These are phyloP conservation scores for Poeciliopsis occidentalis DNA, from an alignment of 2,113 vertebrate species.

Conservation along the genomic window DNA sequence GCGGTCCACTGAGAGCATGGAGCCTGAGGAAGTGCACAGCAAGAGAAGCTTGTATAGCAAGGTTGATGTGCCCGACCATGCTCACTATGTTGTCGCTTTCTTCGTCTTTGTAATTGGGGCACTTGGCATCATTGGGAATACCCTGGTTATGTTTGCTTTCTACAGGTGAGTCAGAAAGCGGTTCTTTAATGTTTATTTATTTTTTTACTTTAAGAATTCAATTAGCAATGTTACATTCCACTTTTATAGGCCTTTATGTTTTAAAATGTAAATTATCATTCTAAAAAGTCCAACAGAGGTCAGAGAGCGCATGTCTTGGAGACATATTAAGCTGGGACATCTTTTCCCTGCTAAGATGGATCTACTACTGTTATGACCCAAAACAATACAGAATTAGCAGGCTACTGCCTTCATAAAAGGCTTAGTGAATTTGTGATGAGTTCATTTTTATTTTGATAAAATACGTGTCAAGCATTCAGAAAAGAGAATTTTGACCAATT, in stretches of 20 bases:
- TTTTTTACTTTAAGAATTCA: not conserved
- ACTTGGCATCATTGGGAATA: slow-evolving; percentile 88
- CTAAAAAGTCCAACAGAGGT: not conserved
- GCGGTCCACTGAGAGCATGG: slow-evolving; percentile 73
- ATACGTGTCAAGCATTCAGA: no score
- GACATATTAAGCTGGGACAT: not conserved
- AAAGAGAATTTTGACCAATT: no score
- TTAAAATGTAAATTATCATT: not conserved
- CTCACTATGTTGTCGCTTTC: slow-evolving; percentile 85
- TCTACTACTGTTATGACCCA: no score
- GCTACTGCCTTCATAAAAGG: no score
- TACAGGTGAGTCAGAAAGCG: slow-evolving; percentile 83
- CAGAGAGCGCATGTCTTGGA: not conserved
- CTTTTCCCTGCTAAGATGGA: no score
- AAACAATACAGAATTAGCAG: no score
- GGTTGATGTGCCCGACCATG: slow-evolving; percentile 87
- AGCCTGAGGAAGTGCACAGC: slow-evolving; percentile 73
- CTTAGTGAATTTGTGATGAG: no score
- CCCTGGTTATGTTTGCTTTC: slow-evolving; percentile 92
- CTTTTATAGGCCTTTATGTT: not conserved
- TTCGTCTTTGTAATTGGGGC: slow-evolving; percentile 88
- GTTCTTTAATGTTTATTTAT: not conserved
- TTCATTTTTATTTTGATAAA: no score
- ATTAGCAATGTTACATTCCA: no score
- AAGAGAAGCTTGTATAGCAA: slow-evolving; percentile 74